Evolutionary conservation across 2,888 invertebrate genomes (phyloP), one percentile per base, ranked within the genome.

Genomic region (Amphipyra berbera): DNA sequence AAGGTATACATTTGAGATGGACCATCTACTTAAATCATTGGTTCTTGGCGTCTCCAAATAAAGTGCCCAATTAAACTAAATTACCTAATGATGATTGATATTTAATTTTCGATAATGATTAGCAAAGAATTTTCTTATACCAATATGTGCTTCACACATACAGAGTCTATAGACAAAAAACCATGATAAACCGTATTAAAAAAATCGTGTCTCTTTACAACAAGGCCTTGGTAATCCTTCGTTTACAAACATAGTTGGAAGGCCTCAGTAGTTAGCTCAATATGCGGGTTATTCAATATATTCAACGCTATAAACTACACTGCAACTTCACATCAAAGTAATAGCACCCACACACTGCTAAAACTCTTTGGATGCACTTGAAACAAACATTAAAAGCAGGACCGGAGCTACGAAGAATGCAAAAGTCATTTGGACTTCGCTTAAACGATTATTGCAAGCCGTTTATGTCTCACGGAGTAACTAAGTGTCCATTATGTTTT

Each of bases 361-460:
- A 68, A 68, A 71, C 68, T 53, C 58, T 78, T 61, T 52, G 12
- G 27, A 53, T 65, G 59, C 75, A 62, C 60, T 67, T 60, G 53
- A 62, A 74, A 66, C 63, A 62, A 66, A 74, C 62, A 71, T 68
- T 54, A 78, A 79, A 74, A 52, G 49, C 65, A 76, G 61, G 15
- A 56, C 21, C 45, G 41, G 40, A 27, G 72, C 58, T 76, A 71
- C 71, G 55, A 71, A 71, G 71, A 73, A 66, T 64, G 62, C 66
- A 50, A 50, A 74, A 71, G 54, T 60, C 68, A 63, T 68, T 68
- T 54, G 10, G 47, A 61, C 37, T 66, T 66, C 59, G 44, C 65
- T 47, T 71, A 64, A 71, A 77, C 59, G 63, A 68, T 73, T 61
- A 77, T 60, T 48, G 62, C 68, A 38, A 49, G 55, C 40, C 47